Percentiles rank a stretch among this genome's conserved stretches.
Evolutionary conservation across 1,140 invertebrate genomes (phyloP).

Genomic region (Mya arenaria): DNA sequence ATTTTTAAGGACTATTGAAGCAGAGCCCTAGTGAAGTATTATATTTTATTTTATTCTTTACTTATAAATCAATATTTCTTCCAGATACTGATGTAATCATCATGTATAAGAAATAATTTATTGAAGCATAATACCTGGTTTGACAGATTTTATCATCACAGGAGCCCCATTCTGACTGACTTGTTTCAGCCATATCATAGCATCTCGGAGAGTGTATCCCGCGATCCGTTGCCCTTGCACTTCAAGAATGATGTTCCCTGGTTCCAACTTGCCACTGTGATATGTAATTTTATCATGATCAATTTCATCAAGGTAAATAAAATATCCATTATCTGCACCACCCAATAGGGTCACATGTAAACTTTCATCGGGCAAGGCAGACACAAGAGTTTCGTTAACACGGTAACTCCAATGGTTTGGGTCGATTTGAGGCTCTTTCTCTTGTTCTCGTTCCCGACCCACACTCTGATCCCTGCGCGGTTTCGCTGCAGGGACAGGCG

Average conservation of each 20-base stretch:
- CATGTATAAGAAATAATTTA: too few relatives aligned
- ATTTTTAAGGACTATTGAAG: too few relatives aligned
- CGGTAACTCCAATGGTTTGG: conserved; percentile 77
- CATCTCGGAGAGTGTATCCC: conserved; percentile 85
- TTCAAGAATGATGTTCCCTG: conserved; percentile 84
- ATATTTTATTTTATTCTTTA: too few relatives aligned
- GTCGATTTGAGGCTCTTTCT: conserved; percentile 58
- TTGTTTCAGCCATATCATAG: conserved; percentile 84
- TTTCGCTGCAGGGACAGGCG: conserved; percentile 59
- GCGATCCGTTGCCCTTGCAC: conserved; percentile 86
- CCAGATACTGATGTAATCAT: too few relatives aligned
- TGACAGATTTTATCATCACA: conserved; percentile 83
- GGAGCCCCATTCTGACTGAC: conserved; percentile 84
- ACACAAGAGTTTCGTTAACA: conserved; percentile 78
- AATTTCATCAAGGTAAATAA: conserved; percentile 82
- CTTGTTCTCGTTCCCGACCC: conserved; percentile 42
- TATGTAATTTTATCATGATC: conserved; percentile 81
- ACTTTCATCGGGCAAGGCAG: conserved; percentile 75
- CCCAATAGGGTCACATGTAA: conserved; percentile 80
- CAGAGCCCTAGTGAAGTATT: too few relatives aligned
- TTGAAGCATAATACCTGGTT: too few relatives aligned
- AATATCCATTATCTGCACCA: conserved; percentile 85
- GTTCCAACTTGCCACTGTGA: conserved; percentile 78
- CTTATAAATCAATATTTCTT: too few relatives aligned
- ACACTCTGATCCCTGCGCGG: conserved; percentile 38